Evolutionary conservation across 2,113 vertebrate genomes (phyloP), one percentile per base, ranked within the genome.

Genomic region (Indicator indicator): DNA sequence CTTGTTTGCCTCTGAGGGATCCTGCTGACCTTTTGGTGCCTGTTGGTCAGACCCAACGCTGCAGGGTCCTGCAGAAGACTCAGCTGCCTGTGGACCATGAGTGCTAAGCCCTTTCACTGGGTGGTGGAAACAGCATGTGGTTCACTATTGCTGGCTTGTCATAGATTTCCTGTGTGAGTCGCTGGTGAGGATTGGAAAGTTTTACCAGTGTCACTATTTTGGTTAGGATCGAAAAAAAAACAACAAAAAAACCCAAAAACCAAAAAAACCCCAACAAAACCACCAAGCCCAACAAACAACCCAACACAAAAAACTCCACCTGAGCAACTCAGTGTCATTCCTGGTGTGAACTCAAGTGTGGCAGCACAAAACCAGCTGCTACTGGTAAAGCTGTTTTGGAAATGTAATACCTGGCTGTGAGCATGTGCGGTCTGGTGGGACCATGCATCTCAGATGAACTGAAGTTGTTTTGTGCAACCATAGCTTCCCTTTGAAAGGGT

Each of bases 1-100:
- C 28, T 85, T 0, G 1, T 28, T 75, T 0, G 0, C 27, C 36
- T 52, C 15, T 0, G 1, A 30, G 44, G 46, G 59, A 46, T 55
- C 46, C 55, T 1, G 0, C 36, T 6, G 20, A 64, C 28, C 44
- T 48, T 48, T 71, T 2, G 11, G 48, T 2, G 2, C 24, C 46
- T 0, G 4, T 28, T 0, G 1, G 15, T 60, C 27, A 36, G 38
- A 44, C 12, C 28, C n/a, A 33, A 33, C 18, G 40, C 12, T 0
- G 0, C 50, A 12, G 38, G 59, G 20, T 48, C 32, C 62, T 33
- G 23, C 54, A 27, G 65, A 65, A 86, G 76, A 72, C 44, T 30
- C 48, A 48, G 69, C 23, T 71, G 86, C 30, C 73, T 80, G n/a
- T 9, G 68, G 62, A 46, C 46, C 32, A 1, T 7, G 19, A 23